Percentiles rank a stretch among this genome's conserved stretches.
phyloP scores from a whole-genome alignment of 1,140 invertebrate species.

The Acromyrmex heyeri region DNA sequence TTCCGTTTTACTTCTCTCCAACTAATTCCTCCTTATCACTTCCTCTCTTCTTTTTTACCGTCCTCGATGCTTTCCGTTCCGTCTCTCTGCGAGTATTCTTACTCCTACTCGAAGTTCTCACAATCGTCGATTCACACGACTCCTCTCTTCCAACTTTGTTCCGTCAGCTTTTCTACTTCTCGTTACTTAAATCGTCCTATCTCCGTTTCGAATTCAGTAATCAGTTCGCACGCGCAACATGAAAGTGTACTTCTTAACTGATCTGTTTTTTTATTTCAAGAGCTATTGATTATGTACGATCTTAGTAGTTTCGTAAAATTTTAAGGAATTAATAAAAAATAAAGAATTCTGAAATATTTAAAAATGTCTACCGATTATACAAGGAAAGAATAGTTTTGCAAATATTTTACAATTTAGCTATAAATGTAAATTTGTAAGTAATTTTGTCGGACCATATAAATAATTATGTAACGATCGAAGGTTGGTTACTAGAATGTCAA shows the following conservation, averaged over 20 bases:
- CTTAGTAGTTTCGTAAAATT: background rate
- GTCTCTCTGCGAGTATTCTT: conserved; percentile 24
- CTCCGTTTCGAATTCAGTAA: conserved; percentile 5
- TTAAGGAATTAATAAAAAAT: background rate
- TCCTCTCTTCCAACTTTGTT: background rate
- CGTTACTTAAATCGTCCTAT: background rate
- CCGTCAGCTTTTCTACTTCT: background rate
- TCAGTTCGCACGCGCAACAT: background rate
- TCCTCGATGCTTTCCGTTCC: conserved; percentile 20
- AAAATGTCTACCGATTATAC: background rate
- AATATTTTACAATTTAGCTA: too few relatives aligned
- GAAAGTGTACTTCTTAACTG: background rate
- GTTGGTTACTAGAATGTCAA: too few relatives aligned
- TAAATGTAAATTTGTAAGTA: too few relatives aligned
- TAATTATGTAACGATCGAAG: too few relatives aligned
- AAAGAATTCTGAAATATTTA: background rate
- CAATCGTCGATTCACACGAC: conserved; percentile 9
- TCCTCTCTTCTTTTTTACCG: too few relatives aligned
- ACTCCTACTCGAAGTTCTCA: background rate
- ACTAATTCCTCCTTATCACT: conserved; percentile 29
- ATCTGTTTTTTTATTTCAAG: background rate
- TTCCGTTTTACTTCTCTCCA: conserved; percentile 27
- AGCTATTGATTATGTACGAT: background rate
- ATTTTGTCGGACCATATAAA: too few relatives aligned
- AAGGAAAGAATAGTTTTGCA: too few relatives aligned